These are phyloP conservation scores for Muraenolepis orangiensis DNA, from an alignment of 2,797 vertebrate genomes.

Conservation along the genomic window DNA sequence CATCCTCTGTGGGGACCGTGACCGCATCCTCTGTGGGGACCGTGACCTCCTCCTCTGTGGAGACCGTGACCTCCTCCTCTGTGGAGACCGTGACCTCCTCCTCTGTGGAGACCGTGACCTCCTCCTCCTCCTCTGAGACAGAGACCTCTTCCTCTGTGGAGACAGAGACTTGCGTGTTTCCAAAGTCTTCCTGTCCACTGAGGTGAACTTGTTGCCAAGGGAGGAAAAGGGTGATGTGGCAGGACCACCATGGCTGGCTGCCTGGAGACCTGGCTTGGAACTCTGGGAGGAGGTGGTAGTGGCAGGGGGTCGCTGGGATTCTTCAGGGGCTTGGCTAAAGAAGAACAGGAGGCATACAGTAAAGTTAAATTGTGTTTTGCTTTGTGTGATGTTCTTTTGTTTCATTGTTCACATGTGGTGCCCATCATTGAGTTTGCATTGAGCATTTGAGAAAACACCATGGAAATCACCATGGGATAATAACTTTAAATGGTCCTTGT, in stretches of 20 bases:
- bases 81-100: not conserved
- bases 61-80: not conserved
- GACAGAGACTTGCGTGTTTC: not conserved
- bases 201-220: not conserved
- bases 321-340: not conserved
- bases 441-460: too few species aligned
- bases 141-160: not conserved
- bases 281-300: not conserved
- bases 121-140: not conserved
- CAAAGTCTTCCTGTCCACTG: not conserved
- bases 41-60: not conserved
- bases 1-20: not conserved
- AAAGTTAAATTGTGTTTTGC: not conserved
- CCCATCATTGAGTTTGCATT: too few species aligned
- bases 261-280: not conserved
- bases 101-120: not conserved
- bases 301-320: not conserved
- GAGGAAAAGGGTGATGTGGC: not conserved
- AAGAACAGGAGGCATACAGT: not conserved
- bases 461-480: too few species aligned
- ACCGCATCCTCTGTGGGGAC: not conserved
- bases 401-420: not conserved
- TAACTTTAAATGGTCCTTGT: too few species aligned
- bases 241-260: not conserved
- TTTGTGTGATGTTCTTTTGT: too few species aligned